Evolutionary conservation across 2,797 vertebrate species (phyloP), one percentile per base, ranked within the genome.

Genomic region (Sebastes umbrosus): DNA sequence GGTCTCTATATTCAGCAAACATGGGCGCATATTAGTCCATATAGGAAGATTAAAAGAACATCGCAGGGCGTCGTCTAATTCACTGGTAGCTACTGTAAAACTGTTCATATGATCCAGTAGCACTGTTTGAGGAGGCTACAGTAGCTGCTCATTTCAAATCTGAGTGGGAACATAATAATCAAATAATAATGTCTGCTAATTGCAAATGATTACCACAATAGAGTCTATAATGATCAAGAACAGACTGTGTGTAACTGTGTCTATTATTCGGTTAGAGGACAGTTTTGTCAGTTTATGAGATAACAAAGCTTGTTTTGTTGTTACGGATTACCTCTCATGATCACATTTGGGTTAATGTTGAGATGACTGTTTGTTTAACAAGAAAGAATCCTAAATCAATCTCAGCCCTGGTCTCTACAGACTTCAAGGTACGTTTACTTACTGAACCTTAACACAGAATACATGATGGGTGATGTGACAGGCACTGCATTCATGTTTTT

Each of bases 161-260:
- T 43, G 67, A 62, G 43, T 36, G 24, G 22, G 43, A 69, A 43
- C 32, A 55, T 64, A 63, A 77, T 43, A 27, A 50, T 12, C 46
- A 7, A 46, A 50, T 12, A 67, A 12, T 29, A 50, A 43, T 65
- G 39, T 65, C 79, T 39, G 52, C 73, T 66, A 59, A 70, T 81
- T 59, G 50, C 27, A 34, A 80, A 34, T 57, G 34, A 75, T 75
- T 62, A 54, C 29, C 64, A 16, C 31, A 62, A 68, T 77, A 64
- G 6, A 46, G 12, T 65, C 29, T 71, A 13, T 29, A 27, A 29
- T 70, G 29, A 75, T 50, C 18, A 36, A 13, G 66, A 39, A 63
- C 3, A 29, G 50, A n/a, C 9, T 3, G 20, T 2, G 31, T n/a
- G 31, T 64, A n/a, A 64, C 24, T 39, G 31, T 4, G 32, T 71